These are phyloP conservation scores for Pitta sordida DNA, from an alignment of 2,113 vertebrate species.

Conservation along the genomic window DNA sequence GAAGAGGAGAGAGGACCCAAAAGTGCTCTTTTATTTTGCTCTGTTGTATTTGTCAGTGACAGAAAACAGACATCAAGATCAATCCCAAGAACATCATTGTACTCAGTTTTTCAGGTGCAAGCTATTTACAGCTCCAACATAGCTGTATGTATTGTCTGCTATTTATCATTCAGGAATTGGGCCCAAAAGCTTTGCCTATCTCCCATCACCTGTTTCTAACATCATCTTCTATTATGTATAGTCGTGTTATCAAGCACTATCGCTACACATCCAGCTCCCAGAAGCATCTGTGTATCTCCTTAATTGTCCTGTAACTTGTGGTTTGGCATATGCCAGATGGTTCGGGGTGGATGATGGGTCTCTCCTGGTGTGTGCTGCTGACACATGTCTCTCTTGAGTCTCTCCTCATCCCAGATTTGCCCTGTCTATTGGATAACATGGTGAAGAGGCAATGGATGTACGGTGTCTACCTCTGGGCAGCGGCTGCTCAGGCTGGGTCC, in stretches of 20 bases:
- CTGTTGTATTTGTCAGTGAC: background rate
- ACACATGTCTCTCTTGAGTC: rapidly evolving
- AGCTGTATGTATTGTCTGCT: background rate
- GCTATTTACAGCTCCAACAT: background rate
- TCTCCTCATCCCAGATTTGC: background rate
- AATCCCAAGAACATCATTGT: background rate
- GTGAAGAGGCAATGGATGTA: rapidly evolving
- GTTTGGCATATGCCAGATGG: background rate
- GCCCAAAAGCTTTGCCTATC: background rate
- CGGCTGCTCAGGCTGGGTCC: background rate
- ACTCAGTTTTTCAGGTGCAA: background rate
- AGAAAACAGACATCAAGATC: background rate
- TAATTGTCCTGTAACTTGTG: background rate
- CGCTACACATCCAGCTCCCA: background rate
- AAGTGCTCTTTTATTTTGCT: background rate
- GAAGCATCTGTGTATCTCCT: background rate
- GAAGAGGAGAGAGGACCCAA: background rate
- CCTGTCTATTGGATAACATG: background rate
- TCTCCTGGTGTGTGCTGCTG: background rate
- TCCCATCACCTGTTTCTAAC: background rate
- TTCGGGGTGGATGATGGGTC: background rate
- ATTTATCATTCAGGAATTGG: background rate
- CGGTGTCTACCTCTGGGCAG: background rate
- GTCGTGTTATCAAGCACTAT: background rate
- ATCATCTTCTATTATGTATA: background rate